Percentiles rank a stretch among this genome's conserved stretches.
Evolutionary conservation across 2,888 invertebrate species (phyloP).

Genomic region (Tenthredo scrophulariae): DNA sequence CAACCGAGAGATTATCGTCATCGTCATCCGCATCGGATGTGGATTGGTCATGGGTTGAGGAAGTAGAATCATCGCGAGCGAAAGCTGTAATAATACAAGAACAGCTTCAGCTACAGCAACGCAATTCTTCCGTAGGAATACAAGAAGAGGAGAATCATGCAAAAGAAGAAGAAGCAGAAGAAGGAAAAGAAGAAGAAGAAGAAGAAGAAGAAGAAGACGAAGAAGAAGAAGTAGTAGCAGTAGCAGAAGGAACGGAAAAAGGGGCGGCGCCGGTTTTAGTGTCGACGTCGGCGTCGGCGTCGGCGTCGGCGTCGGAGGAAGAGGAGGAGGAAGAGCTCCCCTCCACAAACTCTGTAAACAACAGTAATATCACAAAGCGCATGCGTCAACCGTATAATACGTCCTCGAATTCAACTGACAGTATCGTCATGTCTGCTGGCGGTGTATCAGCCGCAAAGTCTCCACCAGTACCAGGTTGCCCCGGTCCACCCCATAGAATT

Average conservation of each 20-base stretch:
- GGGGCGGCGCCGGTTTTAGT: neutral
- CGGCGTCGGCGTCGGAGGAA: neutral
- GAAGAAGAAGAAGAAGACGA: conserved; percentile 67
- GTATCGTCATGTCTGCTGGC: conserved; percentile 77
- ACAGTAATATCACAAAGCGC: conserved; percentile 58
- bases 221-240: neutral
- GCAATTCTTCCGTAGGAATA: neutral
- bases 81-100: conserved; percentile 5
- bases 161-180: conserved; percentile 66
- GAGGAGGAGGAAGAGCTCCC: conserved; percentile 4
- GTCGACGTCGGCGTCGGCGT: neutral
- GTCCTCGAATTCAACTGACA: conserved; percentile 67
- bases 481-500: neutral
- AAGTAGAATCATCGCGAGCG: conserved; percentile 67
- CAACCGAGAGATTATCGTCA: neutral
- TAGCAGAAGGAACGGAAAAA: neutral
- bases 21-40: conserved; percentile 69
- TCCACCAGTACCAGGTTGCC: conserved; percentile 54
- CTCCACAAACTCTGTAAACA: conserved; percentile 35
- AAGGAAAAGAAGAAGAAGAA: neutral
- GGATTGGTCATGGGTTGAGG: conserved; percentile 77
- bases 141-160: conserved; percentile 67
- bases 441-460: conserved; percentile 71
- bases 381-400: conserved; percentile 66
- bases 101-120: neutral